These are phyloP conservation scores for Scotopteryx bipunctaria DNA, from an alignment of 2,888 invertebrate species.

Conservation along the genomic window DNA sequence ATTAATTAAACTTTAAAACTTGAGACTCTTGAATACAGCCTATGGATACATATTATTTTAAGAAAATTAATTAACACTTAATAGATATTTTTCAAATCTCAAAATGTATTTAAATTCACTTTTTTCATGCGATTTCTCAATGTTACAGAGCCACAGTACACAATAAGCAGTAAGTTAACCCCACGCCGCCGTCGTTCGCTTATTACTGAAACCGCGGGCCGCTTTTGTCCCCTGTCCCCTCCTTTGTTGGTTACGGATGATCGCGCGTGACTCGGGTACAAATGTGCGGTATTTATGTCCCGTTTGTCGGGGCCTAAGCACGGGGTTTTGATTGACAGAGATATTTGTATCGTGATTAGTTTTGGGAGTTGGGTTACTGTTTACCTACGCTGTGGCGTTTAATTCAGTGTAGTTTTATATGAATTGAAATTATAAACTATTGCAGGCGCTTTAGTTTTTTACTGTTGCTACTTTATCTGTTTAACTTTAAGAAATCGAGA, in stretches of 20 bases:
- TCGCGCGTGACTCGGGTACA: constrained; percentile 70
- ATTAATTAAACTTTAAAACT: constrained; percentile 45
- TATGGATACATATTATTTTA: neutral
- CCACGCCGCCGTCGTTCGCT: constrained; percentile 20
- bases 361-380: constrained; percentile 28
- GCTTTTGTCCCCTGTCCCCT: constrained; percentile 40
- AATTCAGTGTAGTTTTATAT: neutral
- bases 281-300: constrained; percentile 60
- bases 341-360: constrained; percentile 53
- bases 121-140: constrained; percentile 10
- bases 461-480: neutral
- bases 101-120: neutral
- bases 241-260: constrained; percentile 70
- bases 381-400: neutral
- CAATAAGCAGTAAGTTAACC: constrained; percentile 29
- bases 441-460: neutral
- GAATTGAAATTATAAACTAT: constrained; percentile 1
- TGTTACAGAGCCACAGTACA: constrained; percentile 24
- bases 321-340: constrained; percentile 67
- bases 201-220: constrained; percentile 31
- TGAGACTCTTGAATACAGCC: constrained; percentile 23
- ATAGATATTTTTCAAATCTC: constrained; percentile 14
- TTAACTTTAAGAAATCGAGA: neutral
- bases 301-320: constrained; percentile 56
- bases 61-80: neutral